phyloP scores from a whole-genome alignment of 2,113 vertebrate species.

The Neogale vison region DNA sequence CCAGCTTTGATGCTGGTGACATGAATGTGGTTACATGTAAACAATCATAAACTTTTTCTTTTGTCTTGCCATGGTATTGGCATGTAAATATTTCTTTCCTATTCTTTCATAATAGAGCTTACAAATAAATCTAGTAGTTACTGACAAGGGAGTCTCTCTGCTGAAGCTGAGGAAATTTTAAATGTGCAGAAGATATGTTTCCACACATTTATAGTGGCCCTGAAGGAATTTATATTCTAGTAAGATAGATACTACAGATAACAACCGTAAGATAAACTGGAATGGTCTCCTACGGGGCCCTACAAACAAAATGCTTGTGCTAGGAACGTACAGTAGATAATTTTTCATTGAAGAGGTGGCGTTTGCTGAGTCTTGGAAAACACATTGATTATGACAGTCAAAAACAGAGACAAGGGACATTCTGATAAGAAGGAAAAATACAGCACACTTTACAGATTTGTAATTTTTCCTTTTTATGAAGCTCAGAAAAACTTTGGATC shows the following conservation, averaged over 20 bases:
- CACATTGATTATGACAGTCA: neutral
- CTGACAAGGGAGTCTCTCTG: neutral
- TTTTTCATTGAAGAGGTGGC: neutral
- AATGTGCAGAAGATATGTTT: neutral
- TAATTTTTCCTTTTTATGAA: conserved; percentile 26
- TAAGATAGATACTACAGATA: neutral
- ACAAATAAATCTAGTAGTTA: neutral
- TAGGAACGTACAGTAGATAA: neutral
- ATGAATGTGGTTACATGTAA: neutral
- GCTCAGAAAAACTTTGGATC: conserved; percentile 10
- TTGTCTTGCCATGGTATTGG: neutral
- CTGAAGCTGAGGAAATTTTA: neutral
- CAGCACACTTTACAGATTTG: neutral
- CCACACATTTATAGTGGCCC: neutral
- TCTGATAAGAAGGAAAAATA: neutral
- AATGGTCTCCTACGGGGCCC: neutral
- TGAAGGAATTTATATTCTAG: conserved; percentile 8
- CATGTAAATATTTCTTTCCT: neutral
- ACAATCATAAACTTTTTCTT: neutral
- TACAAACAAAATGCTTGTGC: neutral
- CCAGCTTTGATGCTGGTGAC: neutral
- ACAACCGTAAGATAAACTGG: neutral
- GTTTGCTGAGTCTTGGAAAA: conserved; percentile 16
- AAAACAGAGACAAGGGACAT: conserved; percentile 8
- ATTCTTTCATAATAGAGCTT: conserved; percentile 11